phyloP scores from a whole-genome alignment of 2,113 vertebrate species.

The Copsychus sechellarum region DNA sequence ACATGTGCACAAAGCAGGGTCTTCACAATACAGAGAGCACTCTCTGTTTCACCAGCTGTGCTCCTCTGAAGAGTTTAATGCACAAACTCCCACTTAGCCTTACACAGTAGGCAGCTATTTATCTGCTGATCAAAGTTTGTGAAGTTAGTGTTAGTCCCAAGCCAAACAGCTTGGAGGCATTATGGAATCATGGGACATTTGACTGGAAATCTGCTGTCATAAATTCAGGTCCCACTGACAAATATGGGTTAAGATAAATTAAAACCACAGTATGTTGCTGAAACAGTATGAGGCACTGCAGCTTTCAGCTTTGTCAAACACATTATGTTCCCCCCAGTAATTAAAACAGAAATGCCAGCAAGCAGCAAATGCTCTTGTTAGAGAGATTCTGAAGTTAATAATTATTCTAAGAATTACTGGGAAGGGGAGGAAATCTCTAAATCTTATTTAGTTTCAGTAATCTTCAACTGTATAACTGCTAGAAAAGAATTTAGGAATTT shows the following conservation, averaged over 20 bases:
- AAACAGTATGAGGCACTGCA: constrained; percentile 60
- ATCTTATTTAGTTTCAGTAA: constrained; percentile 17
- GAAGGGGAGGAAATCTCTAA: not conserved
- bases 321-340: constrained; percentile 65
- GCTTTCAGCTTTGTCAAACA: constrained; percentile 73
- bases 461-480: not conserved
- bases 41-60: not conserved
- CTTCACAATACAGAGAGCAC: not conserved
- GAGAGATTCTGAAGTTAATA: constrained; percentile 52
- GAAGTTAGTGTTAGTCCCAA: not conserved
- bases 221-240: not conserved
- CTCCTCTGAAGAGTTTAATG: not conserved
- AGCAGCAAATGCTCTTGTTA: constrained; percentile 51
- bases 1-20: not conserved
- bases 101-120: not conserved
- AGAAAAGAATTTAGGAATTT: not conserved
- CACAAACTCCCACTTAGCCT: not conserved
- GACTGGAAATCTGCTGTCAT: not conserved
- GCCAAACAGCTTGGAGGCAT: not conserved
- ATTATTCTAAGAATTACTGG: constrained; percentile 28
- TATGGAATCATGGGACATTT: not conserved
- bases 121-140: not conserved
- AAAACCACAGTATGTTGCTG: constrained; percentile 23
- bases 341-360: constrained; percentile 75
- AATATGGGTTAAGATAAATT: constrained; percentile 4